Percentiles rank a stretch among this genome's conserved stretches.
phyloP scores from a whole-genome alignment of 2,888 invertebrate species.

The Pandemis heparana region DNA sequence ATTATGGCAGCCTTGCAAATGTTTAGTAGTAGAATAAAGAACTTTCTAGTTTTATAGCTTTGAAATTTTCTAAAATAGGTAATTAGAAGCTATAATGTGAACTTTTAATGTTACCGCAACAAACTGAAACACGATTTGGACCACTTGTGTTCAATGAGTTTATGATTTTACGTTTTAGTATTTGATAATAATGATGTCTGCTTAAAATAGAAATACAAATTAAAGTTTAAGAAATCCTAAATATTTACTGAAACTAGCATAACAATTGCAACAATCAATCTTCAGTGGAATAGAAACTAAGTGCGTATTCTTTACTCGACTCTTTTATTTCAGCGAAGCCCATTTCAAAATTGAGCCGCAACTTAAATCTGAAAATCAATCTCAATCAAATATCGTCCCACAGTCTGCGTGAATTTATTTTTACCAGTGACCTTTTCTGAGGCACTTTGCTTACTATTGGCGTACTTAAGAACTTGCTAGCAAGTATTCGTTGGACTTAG shows the following conservation, averaged over 20 bases:
- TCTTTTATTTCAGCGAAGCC: background rate
- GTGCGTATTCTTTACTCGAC: background rate
- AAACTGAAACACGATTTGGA: too few species aligned
- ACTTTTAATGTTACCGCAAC: too few species aligned
- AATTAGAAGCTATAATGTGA: too few species aligned
- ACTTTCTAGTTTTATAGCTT: background rate
- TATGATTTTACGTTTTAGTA: too few species aligned
- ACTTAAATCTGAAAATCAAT: constrained; percentile 8
- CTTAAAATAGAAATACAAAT: too few species aligned
- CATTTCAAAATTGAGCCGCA: background rate
- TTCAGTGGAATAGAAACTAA: background rate
- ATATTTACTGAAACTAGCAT: background rate
- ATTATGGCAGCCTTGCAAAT: background rate
- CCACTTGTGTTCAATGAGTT: too few species aligned
- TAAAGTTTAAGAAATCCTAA: background rate
- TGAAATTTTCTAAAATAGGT: too few species aligned
- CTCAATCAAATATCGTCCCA: constrained; percentile 6
- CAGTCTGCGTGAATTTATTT: background rate
- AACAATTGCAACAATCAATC: background rate
- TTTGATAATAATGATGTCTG: too few species aligned
- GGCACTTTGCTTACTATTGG: background rate
- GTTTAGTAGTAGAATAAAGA: background rate
- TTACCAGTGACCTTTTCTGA: background rate
- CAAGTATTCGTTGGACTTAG: background rate
- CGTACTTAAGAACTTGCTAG: background rate